Conservation (phyloP, 2,113 vertebrate genomes). For the Acanthochromis polyacanthus region DNA sequence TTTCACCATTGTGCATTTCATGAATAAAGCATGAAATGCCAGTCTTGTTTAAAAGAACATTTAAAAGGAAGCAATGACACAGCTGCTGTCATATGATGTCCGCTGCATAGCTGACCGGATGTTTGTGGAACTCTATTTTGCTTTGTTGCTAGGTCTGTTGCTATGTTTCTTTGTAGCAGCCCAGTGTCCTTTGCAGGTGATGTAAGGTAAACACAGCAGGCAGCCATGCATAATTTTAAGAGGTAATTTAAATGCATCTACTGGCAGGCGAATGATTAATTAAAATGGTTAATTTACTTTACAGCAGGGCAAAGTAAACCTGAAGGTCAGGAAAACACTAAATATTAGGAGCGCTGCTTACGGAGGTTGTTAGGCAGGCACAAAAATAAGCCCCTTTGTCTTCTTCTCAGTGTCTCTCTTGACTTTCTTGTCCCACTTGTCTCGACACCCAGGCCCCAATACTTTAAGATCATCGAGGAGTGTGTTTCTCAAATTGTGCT, state of each 20-base stretch:
- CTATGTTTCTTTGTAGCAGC: neutral
- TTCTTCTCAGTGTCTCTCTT: slow-evolving; percentile 1
- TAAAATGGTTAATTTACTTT: neutral
- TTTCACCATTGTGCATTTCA: too few species aligned
- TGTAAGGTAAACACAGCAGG: slow-evolving; percentile 7
- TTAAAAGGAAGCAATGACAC: too few species aligned
- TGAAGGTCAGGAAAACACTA: too few species aligned
- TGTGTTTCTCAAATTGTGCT: slow-evolving; percentile 97
- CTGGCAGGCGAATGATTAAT: neutral
- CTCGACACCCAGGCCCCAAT: slow-evolving; percentile 88
- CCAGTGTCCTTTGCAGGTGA: neutral
- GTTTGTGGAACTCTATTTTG: too few species aligned
- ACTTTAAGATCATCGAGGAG: slow-evolving; percentile 98
- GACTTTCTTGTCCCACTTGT: slow-evolving; percentile 12
- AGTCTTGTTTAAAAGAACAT: too few species aligned
- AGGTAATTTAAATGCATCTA: slow-evolving; percentile 1
- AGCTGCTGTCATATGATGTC: too few species aligned
- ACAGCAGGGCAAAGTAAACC: neutral
- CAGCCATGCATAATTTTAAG: neutral
- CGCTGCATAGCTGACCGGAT: too few species aligned
- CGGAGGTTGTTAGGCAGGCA: too few species aligned
- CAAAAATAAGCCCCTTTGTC: too few species aligned
- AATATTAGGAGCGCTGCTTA: too few species aligned
- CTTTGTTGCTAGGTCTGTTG: too few species aligned
- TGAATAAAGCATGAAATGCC: too few species aligned